Conservation (phyloP, 2,888 invertebrate species). For the Pollenia amentaria region DNA sequence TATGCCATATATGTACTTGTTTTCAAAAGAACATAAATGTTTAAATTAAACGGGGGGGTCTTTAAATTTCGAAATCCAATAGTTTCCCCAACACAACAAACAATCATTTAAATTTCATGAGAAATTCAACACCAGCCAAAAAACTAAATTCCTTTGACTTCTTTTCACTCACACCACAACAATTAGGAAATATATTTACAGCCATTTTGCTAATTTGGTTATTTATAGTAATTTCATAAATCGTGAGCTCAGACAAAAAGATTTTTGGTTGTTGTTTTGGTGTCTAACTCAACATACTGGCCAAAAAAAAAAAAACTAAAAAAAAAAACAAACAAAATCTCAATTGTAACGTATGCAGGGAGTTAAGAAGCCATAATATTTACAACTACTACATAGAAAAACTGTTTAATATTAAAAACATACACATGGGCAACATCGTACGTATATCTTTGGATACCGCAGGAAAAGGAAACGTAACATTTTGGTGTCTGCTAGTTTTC, state of each 20-base stretch:
- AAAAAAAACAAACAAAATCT: conserved; percentile 44
- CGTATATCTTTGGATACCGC: conserved; percentile 13
- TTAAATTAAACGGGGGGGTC: conserved; percentile 50
- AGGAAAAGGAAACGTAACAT: conserved; percentile 68
- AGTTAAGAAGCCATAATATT: conserved; percentile 64
- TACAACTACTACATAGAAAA: conserved; percentile 43
- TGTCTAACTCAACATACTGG: conserved; percentile 40
- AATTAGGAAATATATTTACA: conserved; percentile 44
- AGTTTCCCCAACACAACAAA: conserved; percentile 12
- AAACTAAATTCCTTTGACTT: conserved; percentile 57
- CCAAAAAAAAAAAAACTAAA: conserved; percentile 35
- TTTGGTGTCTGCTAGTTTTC: conserved; percentile 68
- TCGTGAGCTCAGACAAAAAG: conserved; percentile 83
- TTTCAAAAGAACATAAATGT: conserved; percentile 49
- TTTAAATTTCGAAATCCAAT: conserved; percentile 47
- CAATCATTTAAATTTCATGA: conserved; percentile 65
- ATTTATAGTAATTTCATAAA: conserved; percentile 84
- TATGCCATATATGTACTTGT: conserved; percentile 28
- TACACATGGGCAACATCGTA: conserved; percentile 41
- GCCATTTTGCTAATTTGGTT: conserved; percentile 74
- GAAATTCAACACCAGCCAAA: conserved; percentile 73
- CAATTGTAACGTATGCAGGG: conserved; percentile 53
- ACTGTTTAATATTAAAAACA: conserved; percentile 44
- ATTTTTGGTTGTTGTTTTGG: conserved; percentile 70
- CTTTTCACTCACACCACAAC: not conserved